Evolutionary conservation across 1,140 invertebrate species (phyloP), one percentile per base, ranked within the genome.

Genomic region (Grapholita molesta): DNA sequence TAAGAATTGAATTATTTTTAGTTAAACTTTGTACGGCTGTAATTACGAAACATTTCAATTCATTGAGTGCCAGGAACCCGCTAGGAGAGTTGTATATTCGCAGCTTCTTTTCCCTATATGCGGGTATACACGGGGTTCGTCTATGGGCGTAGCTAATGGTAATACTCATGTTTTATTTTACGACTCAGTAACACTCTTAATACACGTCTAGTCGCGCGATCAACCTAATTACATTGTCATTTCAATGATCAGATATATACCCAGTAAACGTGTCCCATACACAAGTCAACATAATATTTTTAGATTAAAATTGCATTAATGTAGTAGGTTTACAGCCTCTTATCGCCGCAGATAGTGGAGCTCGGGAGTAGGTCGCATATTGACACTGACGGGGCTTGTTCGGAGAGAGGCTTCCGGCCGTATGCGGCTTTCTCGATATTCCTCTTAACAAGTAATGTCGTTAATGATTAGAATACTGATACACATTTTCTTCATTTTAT

Each of bases 351-450:
- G 18, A 18, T 61, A 67, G 57, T 61, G 73, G 69, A 72, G 64
- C 64, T 42, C 32, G 55, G 11, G 15, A 57, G 64, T 69, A 72
- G 70, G 64, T 71, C 72, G 70, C 70, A 64, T 73, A 77, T 73
- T 72, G 75, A 70, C 71, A 65, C 9, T 61, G 25, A 61, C n/a
- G 9, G 18, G 18, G 69, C 64, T 52, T 66, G 72, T 69, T 66
- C 69, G 53, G 24, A 64, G 55, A 66, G 69, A 71, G 65, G 73
- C 70, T 77, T 79, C 75, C 75, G 72, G 71, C 67, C 7, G 55
- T 23, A 4, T 25, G 24, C n/a, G 12, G 70, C 72, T 76, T 74
- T 76, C 72, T 69, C 71, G 66, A 72, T 55, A 15, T 18, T 68
- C 69, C 67, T 70, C 70, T 66, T 68, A 21, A 48, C 18, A 48